A percentile compares a stretch with the other conserved stretches of the same genome.
Evolutionary conservation across 2,113 vertebrate species (phyloP).

Genomic region (Origma solitaria): DNA sequence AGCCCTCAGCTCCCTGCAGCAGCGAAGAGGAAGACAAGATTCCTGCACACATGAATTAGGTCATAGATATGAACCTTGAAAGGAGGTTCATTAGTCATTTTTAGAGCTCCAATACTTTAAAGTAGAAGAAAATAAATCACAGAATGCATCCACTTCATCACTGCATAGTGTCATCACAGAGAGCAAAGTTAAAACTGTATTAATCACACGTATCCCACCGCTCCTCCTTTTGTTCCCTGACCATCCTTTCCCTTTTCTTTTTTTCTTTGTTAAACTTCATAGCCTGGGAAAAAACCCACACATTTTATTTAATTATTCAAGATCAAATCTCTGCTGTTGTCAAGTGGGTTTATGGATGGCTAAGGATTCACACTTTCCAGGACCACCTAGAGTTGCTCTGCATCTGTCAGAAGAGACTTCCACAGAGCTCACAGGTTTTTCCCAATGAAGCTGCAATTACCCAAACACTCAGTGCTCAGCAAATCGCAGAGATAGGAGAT

Average conservation of each 20-base stretch:
- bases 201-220: background rate
- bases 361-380: background rate
- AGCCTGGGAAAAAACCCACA: background rate
- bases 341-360: background rate
- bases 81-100: constrained; percentile 56
- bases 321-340: background rate
- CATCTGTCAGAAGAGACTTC: background rate
- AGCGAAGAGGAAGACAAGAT: constrained; percentile 27
- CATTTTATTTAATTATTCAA: background rate
- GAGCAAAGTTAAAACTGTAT: background rate
- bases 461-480: background rate
- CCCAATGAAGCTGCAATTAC: background rate
- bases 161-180: background rate
- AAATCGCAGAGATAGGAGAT: background rate
- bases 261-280: background rate
- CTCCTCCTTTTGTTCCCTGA: background rate
- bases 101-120: constrained; percentile 34
- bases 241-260: background rate
- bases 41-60: constrained; percentile 39
- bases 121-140: constrained; percentile 34
- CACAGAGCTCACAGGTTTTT: background rate
- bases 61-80: constrained; percentile 38
- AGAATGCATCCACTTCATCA: background rate
- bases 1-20: constrained; percentile 7
- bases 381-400: background rate